These are phyloP conservation scores for Malthinus seriepunctatus DNA, from an alignment of 2,888 invertebrate genomes.

Conservation along the genomic window DNA sequence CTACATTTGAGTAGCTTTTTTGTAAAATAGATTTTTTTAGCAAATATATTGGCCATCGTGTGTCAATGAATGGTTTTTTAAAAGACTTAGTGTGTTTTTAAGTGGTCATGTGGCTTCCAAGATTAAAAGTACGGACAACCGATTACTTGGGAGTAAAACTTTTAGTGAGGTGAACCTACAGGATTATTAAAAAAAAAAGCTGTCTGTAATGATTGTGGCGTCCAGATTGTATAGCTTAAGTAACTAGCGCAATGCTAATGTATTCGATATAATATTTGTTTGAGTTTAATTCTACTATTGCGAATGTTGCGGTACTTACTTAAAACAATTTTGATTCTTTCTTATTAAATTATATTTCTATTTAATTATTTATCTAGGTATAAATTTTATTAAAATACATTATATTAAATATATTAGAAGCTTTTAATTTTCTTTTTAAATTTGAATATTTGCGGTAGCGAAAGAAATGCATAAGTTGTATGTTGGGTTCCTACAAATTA, in stretches of 20 bases:
- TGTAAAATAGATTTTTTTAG: constrained; percentile 34
- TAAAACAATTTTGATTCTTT: neutral
- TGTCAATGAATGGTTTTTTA: constrained; percentile 35
- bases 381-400: too few relatives aligned
- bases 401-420: neutral
- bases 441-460: too few relatives aligned
- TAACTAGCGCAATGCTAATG: constrained; percentile 35
- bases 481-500: too few relatives aligned
- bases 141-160: constrained; percentile 23
- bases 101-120: constrained; percentile 28
- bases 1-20: constrained; percentile 66
- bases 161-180: constrained; percentile 22
- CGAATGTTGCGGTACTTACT: constrained; percentile 11
- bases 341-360: neutral
- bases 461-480: too few relatives aligned
- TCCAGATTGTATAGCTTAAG: constrained; percentile 43
- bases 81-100: constrained; percentile 31
- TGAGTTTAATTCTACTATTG: constrained; percentile 19
- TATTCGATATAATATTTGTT: constrained; percentile 32
- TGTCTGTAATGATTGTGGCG: constrained; percentile 41
- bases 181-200: constrained; percentile 26
- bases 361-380: too few relatives aligned
- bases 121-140: constrained; percentile 24
- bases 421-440: neutral
- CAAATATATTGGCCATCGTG: constrained; percentile 14